Evolutionary conservation across 2,113 vertebrate genomes (phyloP), one percentile per base, ranked within the genome.

Genomic region (Dicentrarchus labrax): DNA sequence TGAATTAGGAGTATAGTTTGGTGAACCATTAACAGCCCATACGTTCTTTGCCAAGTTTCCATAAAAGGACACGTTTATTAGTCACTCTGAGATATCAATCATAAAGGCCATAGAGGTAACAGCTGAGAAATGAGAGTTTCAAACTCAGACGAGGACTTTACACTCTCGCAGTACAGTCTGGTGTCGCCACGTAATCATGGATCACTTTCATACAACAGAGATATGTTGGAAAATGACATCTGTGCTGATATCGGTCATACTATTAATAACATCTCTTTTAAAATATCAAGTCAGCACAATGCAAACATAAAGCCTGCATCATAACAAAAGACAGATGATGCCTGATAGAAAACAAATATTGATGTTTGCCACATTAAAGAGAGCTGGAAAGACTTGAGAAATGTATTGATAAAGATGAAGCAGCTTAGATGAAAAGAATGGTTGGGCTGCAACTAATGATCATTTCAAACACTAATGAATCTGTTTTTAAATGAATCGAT

Each of bases 1-100:
- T 48, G 11, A 69, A 79, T 69, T 51, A 72, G 2, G 36, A 82
- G 16, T 72, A 72, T 11, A 4, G 38, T 72, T 47, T 41, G 11
- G 80, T 89, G 80, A 92, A 91, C 24, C 76, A 88, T 93, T 91
- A 70, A 61, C 59, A 38, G 13, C 4, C 30, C 2, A 5, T 19
- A 30, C 30, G 30, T 30, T 30, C 30, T 30, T 30, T 30, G 30
- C 30, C 30, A 61, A 19, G 54, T 78, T 76, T 21, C 75, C 22
- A 84, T 78, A 62, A 83, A 73, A 65, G 43, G 1, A 13, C 22
- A 70, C 0, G 11, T 64, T 69, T 79, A 84, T 65, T 64, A 66
- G 50, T 77, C 19, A 47, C 45, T 65, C 30, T 22, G 15, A 51
- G 68, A 76, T 72, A 60, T 64, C 39, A 57, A 4, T 62, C 65